Conservation (phyloP, 2,888 invertebrate species). For the Metellina segmentata region DNA sequence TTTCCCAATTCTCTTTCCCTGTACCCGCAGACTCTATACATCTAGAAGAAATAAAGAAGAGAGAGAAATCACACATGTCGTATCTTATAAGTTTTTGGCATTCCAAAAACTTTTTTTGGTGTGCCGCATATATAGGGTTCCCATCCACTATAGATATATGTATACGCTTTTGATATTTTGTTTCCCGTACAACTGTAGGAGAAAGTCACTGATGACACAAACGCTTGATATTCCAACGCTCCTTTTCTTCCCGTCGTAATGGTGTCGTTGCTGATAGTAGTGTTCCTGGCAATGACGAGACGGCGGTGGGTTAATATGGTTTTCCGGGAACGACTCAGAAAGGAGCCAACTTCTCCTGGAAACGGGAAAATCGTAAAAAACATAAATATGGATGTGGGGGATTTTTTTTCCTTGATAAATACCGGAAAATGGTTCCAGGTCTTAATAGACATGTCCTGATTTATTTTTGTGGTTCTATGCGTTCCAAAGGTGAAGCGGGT, state of each 20-base stretch:
- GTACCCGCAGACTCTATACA: slow-evolving; percentile 48
- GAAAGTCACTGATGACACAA: slow-evolving; percentile 65
- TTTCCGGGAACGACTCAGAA: slow-evolving; percentile 36
- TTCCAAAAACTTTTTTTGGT: slow-evolving; percentile 73
- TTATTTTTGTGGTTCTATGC: neutral
- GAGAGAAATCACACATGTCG: slow-evolving; percentile 27
- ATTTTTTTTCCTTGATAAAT: neutral
- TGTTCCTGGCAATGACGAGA: slow-evolving; percentile 43
- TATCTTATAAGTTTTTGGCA: slow-evolving; percentile 76
- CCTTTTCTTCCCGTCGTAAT: slow-evolving; percentile 60
- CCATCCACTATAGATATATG: slow-evolving; percentile 15
- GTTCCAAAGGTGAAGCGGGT: too few relatives aligned
- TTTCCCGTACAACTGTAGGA: slow-evolving; percentile 14
- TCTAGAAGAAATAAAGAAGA: slow-evolving; percentile 38
- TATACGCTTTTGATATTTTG: slow-evolving; percentile 67
- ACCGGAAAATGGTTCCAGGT: neutral
- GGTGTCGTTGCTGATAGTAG: slow-evolving; percentile 73
- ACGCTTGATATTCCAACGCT: slow-evolving; percentile 71
- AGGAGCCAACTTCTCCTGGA: slow-evolving; percentile 7
- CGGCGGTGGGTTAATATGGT: slow-evolving; percentile 58
- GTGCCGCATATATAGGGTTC: slow-evolving; percentile 26
- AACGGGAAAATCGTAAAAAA: neutral
- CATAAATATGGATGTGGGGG: neutral
- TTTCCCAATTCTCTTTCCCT: slow-evolving; percentile 53
- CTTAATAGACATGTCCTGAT: neutral